A percentile compares a stretch with the other conserved stretches of the same genome.
These are phyloP conservation scores for Struthio camelus DNA, from an alignment of 2,113 vertebrate genomes.

Conservation along the genomic window DNA sequence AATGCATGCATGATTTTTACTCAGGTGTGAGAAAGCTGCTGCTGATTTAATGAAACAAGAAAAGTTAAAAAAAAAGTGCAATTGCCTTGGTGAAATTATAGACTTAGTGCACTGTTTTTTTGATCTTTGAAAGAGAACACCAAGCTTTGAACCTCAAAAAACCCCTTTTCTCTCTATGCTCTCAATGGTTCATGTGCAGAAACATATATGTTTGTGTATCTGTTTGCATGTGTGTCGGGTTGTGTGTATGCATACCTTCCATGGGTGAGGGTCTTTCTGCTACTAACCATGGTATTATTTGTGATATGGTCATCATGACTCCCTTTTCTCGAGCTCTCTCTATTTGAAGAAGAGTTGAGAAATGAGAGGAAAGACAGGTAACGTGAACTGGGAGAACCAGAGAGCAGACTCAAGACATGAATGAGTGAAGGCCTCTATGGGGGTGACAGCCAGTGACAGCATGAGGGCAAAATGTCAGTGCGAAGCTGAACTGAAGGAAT, in stretches of 20 bases:
- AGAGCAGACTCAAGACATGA: fast-evolving
- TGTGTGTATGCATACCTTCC: background rate
- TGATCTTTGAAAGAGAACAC: background rate
- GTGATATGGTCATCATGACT: background rate
- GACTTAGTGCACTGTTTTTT: background rate
- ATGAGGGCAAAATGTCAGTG: fast-evolving
- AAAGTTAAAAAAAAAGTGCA: background rate
- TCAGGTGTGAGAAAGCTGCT: constrained; percentile 16
- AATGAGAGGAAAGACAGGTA: background rate
- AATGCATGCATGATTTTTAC: background rate
- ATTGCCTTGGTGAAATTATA: background rate
- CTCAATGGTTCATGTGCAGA: fast-evolving
- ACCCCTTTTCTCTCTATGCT: background rate
- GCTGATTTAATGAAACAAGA: background rate
- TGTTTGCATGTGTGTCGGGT: too few relatives aligned
- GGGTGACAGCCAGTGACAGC: background rate
- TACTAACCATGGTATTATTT: background rate
- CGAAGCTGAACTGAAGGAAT: background rate
- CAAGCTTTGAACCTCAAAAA: background rate
- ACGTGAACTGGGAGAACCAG: fast-evolving
- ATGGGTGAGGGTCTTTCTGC: background rate
- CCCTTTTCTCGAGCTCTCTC: background rate
- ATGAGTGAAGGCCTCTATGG: background rate
- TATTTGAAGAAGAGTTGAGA: background rate
- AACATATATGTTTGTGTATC: fast-evolving